These are phyloP conservation scores for Pristionchus arcanus DNA, from an alignment of 2,888 invertebrate species.

Conservation along the genomic window DNA sequence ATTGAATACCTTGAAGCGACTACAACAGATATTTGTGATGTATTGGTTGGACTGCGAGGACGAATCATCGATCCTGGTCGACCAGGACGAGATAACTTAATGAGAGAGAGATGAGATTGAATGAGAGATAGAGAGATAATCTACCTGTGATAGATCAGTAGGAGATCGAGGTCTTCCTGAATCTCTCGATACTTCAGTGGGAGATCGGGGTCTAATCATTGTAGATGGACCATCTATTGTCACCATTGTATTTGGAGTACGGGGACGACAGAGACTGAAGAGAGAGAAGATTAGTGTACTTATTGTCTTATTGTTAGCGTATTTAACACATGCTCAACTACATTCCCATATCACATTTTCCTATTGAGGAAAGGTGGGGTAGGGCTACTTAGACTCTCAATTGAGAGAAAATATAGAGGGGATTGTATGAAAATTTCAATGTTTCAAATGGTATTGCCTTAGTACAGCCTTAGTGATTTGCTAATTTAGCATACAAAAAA, in stretches of 20 bases:
- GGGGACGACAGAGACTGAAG: slow-evolving; percentile 53
- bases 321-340: neutral
- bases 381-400: neutral
- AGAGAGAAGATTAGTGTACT: neutral
- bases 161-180: slow-evolving; percentile 69
- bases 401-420: neutral
- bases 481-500: no score
- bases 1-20: slow-evolving; percentile 1
- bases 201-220: slow-evolving; percentile 48
- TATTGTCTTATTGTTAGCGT: no score
- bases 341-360: neutral
- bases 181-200: slow-evolving; percentile 66
- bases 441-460: slow-evolving; percentile 19
- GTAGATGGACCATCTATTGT: slow-evolving; percentile 3
- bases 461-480: no score
- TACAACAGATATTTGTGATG: slow-evolving; percentile 53
- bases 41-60: slow-evolving; percentile 47
- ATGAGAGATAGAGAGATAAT: neutral
- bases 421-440: neutral
- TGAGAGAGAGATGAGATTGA: neutral
- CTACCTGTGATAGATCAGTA: slow-evolving; percentile 65
- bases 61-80: slow-evolving; percentile 50
- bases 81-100: slow-evolving; percentile 47
- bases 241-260: slow-evolving; percentile 49
- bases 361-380: neutral